Evolutionary conservation across 2,797 vertebrate species (phyloP).

Genomic region (Microtus agrestis): DNA sequence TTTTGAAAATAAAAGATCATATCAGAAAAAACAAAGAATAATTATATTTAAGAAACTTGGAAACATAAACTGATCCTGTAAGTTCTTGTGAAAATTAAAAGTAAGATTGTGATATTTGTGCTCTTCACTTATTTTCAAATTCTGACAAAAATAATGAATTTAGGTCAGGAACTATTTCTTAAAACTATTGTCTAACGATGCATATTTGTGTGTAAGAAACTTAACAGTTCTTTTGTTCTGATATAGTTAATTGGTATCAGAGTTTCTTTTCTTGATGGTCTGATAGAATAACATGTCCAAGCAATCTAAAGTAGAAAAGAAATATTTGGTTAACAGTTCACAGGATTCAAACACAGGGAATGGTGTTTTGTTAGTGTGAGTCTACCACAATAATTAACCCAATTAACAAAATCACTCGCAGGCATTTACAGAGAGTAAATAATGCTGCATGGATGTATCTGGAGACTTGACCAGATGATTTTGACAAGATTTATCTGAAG

Average conservation of each 20-base stretch:
- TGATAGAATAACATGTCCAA: not conserved
- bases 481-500: too few relatives aligned
- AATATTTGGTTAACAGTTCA: not conserved
- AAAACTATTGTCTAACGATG: too few relatives aligned
- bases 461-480: too few relatives aligned
- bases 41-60: not conserved
- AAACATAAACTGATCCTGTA: not conserved
- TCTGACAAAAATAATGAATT: not conserved
- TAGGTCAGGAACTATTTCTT: not conserved
- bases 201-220: not conserved
- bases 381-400: not conserved
- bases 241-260: not conserved
- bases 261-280: not conserved
- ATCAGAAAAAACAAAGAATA: not conserved
- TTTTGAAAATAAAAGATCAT: not conserved
- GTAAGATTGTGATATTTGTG: not conserved
- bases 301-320: not conserved
- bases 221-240: not conserved
- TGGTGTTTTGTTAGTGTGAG: not conserved
- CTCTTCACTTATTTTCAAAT: not conserved
- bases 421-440: too few relatives aligned
- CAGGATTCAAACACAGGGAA: not conserved
- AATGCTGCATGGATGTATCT: too few relatives aligned
- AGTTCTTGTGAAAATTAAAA: not conserved
- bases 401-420: too few relatives aligned